Percentiles rank a stretch among this genome's conserved stretches.
Evolutionary conservation across 2,888 invertebrate genomes (phyloP).

Genomic region (Philaethria dido): DNA sequence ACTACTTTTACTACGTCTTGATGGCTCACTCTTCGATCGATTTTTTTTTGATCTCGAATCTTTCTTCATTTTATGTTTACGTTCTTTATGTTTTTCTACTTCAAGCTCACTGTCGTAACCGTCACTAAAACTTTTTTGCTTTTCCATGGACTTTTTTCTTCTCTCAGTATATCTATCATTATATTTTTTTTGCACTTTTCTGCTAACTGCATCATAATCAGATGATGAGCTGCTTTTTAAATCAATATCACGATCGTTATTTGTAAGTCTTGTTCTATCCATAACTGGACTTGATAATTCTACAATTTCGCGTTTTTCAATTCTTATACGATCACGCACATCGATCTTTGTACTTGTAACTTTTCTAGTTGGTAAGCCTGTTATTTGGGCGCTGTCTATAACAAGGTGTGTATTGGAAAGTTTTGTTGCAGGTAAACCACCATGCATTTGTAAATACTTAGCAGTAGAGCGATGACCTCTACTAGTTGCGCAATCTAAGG

Average conservation of each 20-base stretch:
- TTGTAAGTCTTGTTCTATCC: slow-evolving; percentile 60
- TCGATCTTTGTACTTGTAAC: slow-evolving; percentile 82
- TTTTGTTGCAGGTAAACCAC: slow-evolving; percentile 92
- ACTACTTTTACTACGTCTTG: slow-evolving; percentile 63
- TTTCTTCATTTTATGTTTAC: slow-evolving; percentile 58
- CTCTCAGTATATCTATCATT: slow-evolving; percentile 64
- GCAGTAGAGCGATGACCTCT: slow-evolving; percentile 95
- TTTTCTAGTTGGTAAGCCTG: slow-evolving; percentile 72
- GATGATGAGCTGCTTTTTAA: slow-evolving; percentile 77
- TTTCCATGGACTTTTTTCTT: slow-evolving; percentile 63
- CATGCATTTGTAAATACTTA: slow-evolving; percentile 95
- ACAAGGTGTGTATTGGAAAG: slow-evolving; percentile 79
- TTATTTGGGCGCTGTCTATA: slow-evolving; percentile 74
- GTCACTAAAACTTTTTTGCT: slow-evolving; percentile 80
- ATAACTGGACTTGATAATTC: slow-evolving; percentile 74
- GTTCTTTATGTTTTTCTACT: slow-evolving; percentile 54
- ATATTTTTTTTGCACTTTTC: slow-evolving; percentile 58
- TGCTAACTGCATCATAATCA: slow-evolving; percentile 64
- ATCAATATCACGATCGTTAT: slow-evolving; percentile 58
- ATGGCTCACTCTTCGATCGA: slow-evolving; percentile 79
- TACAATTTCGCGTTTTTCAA: slow-evolving; percentile 79
- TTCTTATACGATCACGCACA: slow-evolving; percentile 76
- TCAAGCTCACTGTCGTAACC: slow-evolving; percentile 77
- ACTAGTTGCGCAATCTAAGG: slow-evolving; percentile 94
- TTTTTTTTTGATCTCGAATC: slow-evolving; percentile 60